Evolutionary conservation across 2,797 vertebrate species (phyloP).

Genomic region (Anguilla anguilla): DNA sequence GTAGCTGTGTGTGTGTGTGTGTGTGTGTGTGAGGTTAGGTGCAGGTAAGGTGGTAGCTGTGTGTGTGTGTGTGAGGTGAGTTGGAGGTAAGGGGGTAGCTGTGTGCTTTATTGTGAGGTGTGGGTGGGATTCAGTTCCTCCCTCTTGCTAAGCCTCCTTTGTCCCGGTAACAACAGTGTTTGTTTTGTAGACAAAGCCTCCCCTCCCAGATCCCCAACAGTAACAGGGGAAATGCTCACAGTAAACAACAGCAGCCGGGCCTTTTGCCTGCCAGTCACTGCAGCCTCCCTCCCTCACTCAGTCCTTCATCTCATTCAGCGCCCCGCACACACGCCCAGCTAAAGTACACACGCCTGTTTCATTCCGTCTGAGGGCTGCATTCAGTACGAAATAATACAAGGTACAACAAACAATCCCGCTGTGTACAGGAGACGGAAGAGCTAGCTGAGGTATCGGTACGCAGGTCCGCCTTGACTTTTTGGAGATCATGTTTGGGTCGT

Average conservation of each 20-base stretch:
- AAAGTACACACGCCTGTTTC: neutral
- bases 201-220: constrained; percentile 45
- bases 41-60: neutral
- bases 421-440: neutral
- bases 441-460: neutral
- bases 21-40: neutral
- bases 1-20: constrained; percentile 62
- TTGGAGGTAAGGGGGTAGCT: neutral
- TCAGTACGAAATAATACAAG: neutral
- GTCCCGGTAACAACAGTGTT: constrained; percentile 76
- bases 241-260: constrained; percentile 57
- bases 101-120: neutral
- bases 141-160: constrained; percentile 73
- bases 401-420: neutral
- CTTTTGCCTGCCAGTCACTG: constrained; percentile 67
- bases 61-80: neutral
- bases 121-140: constrained; percentile 49
- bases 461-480: neutral
- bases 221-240: constrained; percentile 28
- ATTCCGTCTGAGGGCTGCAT: neutral
- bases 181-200: constrained; percentile 79
- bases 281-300: neutral
- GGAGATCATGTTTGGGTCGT: neutral
- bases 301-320: constrained; percentile 53
- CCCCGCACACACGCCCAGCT: neutral